A percentile compares a stretch with the other conserved stretches of the same genome.
Conservation (phyloP, 2,888 invertebrate genomes). For the Cotesia congregata region DNA sequence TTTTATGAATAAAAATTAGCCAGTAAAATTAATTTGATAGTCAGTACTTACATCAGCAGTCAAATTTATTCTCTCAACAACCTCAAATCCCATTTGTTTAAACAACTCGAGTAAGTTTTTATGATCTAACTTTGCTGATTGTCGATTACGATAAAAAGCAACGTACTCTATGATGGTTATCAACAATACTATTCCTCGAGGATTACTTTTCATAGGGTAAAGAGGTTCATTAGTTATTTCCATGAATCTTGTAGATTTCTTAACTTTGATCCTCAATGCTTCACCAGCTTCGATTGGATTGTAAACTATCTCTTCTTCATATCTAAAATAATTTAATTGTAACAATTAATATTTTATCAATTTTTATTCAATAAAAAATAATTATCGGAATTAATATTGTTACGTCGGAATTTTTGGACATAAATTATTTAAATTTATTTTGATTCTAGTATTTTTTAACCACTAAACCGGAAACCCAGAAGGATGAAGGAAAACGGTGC, state of each 20-base stretch:
- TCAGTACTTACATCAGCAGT: conserved; percentile 55
- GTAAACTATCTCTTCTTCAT: background rate
- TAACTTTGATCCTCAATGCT: conserved; percentile 58
- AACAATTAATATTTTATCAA: background rate
- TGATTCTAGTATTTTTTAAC: no score
- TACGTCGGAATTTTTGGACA: no score
- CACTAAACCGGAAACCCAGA: no score
- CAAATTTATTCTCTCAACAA: conserved; percentile 52
- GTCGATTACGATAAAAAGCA: conserved; percentile 43
- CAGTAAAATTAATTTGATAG: background rate
- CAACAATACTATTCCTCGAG: conserved; percentile 64
- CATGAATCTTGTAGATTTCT: conserved; percentile 59
- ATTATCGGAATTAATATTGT: no score
- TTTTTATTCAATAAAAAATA: background rate
- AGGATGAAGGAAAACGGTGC: no score
- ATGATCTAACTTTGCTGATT: conserved; percentile 58
- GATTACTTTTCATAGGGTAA: conserved; percentile 64
- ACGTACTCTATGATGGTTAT: conserved; percentile 60
- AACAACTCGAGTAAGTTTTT: conserved; percentile 59
- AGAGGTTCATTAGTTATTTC: conserved; percentile 46
- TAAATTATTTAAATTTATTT: no score
- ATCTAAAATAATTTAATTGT: background rate
- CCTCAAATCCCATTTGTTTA: conserved; percentile 63
- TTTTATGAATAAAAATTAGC: conserved; percentile 8
- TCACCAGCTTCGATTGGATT: conserved; percentile 30